These are phyloP conservation scores for Xiphophorus birchmanni DNA, from an alignment of 2,797 vertebrate genomes.

Conservation along the genomic window DNA sequence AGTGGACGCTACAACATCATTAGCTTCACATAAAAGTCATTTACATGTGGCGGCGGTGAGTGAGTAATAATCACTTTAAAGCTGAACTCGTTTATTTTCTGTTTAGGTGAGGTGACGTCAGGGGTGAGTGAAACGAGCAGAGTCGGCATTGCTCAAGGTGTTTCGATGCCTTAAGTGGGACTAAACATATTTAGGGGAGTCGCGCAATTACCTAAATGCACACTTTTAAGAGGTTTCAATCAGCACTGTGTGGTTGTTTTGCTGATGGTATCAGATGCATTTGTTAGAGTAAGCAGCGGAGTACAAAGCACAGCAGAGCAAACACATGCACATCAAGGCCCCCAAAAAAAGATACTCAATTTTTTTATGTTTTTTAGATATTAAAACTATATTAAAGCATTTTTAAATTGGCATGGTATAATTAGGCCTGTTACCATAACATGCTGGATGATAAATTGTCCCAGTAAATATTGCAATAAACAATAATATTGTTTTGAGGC, in stretches of 20 bases:
- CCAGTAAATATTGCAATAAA: no score
- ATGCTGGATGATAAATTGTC: no score
- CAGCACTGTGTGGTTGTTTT: conserved; percentile 70
- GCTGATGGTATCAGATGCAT: conserved; percentile 75
- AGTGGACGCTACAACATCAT: conserved; percentile 74
- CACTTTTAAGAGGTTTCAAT: conserved; percentile 77
- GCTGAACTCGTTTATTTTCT: conserved; percentile 78
- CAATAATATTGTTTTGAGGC: no score
- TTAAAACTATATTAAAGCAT: background rate
- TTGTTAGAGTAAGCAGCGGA: conserved; percentile 69
- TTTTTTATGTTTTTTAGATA: background rate
- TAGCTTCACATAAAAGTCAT: conserved; percentile 80
- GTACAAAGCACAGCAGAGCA: conserved; percentile 34
- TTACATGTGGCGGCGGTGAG: conserved; percentile 76
- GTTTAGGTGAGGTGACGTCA: conserved; percentile 73
- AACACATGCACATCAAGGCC: background rate
- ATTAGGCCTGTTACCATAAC: no score
- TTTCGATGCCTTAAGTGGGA: conserved; percentile 73
- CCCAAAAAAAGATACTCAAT: background rate
- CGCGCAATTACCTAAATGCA: conserved; percentile 81
- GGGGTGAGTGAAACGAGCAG: conserved; percentile 71
- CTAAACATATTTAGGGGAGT: conserved; percentile 75
- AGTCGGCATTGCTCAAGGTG: conserved; percentile 63
- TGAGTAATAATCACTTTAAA: conserved; percentile 79
- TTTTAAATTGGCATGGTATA: background rate